A percentile compares a stretch with the other conserved stretches of the same genome.
These are phyloP conservation scores for Ardeotis arabs DNA, from an alignment of 2,113 vertebrate species.

Conservation along the genomic window DNA sequence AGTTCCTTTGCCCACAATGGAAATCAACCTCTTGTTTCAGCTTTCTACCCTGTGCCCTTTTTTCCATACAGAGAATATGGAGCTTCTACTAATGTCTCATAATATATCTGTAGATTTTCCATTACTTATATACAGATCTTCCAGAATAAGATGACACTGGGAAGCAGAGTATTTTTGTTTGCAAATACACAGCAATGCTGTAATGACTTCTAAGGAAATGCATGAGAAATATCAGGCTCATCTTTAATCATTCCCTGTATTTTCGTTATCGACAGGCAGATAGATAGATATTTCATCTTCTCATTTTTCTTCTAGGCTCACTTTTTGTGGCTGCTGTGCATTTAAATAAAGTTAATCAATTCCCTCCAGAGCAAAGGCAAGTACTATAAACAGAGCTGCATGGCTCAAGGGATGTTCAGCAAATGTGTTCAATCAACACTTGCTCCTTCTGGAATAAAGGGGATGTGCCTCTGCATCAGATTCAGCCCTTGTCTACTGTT, in stretches of 20 bases:
- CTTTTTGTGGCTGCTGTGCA: not conserved
- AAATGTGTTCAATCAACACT: constrained; percentile 55
- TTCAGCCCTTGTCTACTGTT: not conserved
- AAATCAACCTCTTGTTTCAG: not conserved
- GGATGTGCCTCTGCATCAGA: constrained; percentile 34
- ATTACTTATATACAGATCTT: not conserved
- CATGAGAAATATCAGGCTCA: not conserved
- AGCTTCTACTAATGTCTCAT: not conserved
- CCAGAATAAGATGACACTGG: not conserved
- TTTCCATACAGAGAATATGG: not conserved
- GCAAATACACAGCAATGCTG: not conserved
- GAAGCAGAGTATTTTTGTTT: not conserved
- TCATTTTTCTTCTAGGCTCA: not conserved
- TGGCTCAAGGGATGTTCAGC: constrained; percentile 17
- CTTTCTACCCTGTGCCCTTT: not conserved
- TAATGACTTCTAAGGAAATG: not conserved
- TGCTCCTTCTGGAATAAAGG: constrained; percentile 17
- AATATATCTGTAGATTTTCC: not conserved
- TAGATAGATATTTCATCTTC: not conserved
- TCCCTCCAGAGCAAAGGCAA: constrained; percentile 41
- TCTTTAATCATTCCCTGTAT: not conserved
- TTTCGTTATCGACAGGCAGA: not conserved
- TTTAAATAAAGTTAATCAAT: constrained; percentile 47
- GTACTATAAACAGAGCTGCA: constrained; percentile 9
- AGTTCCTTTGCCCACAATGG: not conserved